Base-by-base conservation (phyloP, 2,113 vertebrate genomes). In the Stigmatopora nigra region DNA sequence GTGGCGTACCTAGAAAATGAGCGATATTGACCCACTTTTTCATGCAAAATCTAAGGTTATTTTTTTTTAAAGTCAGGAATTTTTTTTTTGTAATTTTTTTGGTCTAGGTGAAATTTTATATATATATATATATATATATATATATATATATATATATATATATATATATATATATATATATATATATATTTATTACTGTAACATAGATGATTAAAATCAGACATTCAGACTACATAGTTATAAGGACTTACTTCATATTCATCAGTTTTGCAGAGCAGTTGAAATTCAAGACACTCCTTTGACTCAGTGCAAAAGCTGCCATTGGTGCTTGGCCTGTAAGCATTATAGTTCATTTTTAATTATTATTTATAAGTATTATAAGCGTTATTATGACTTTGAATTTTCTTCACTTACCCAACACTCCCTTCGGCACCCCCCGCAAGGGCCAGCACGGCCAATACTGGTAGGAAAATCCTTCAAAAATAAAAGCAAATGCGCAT, bases 271-370 rank as follows among this genome's bases (percentile, higher is more conserved):
- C 90, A 92, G 61, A 92, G 63, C 57, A 89, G 83, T 3, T 88
- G 77, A 48, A 87, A 92, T 64, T 88, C 80, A 19, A 92, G 81
- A 75, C 90, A 91, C 22, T 90, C 90, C 67, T 80, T 87, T 0
- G 90, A 88, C 76, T 89, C 90, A 0, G 87, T 84, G 73, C 90
- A 92, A 49, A 87, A 88, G 77, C 88, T 90, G 74, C 3, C 65
- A 77, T 85, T 86, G 64, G 82, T 82, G 45, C 87, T 90, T 7
- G 77, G 84, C 1, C 89, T 91, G 11, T 0, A 61, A 70, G 15
- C 8, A 59, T 56, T 56, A 2, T 0, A 53, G 22, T 53, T 52
- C 25, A 31, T 31, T 31, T 31, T 31, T 31, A 31, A 31, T 31
- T 31, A 31, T 31, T 31, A 31, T 31, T 31, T 2, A 31, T 31